Base-by-base conservation (phyloP, 2,888 invertebrate species). In the Archips crataeganus region DNA sequence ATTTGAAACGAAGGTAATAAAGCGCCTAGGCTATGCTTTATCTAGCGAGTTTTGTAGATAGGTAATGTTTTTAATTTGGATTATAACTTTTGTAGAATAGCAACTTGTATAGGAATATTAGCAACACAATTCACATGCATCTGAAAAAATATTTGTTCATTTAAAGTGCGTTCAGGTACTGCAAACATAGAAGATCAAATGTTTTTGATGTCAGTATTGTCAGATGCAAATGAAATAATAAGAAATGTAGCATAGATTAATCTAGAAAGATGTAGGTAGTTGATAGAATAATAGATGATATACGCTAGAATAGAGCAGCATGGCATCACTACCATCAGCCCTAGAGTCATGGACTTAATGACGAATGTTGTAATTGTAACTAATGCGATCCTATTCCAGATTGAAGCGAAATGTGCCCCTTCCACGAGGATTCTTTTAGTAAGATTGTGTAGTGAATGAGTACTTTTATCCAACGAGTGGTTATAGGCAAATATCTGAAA, bases 261-360 rank as follows among this genome's bases (percentile, higher is more conserved):
- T 6, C 23, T 68, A 68, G 39, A 68, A 34, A 45, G 9, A 13
- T 36, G 32, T 65, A 54, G 70, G 49, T 70, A 70, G 64, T 23
- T 9, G 6, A 47, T 71, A 71, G 60, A 49, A 15, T 8, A 11
- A 54, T 68, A 68, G 57, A 57, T 45, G n/a, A 71, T 70, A 71
- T 59, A 54, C 8, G n/a, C 64, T 70, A 71, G 49, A 39, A 11
- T 63, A 73, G 68, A 47, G 73, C 73, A 69, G 73, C 73, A 73
- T 73, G 73, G 73, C 72, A 62, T 61, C 39, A 39, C 39, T 32
- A 62, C 68, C 34, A 54, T 32, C 23, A 49, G 73, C 45, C 68
- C 63, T 36, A n/a, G 49, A 63, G 11, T 47, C n/a, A 54, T 54
- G 54, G 54, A 54, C 6, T 13, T 4, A 9, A 39, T 39, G 23